Base-by-base conservation (phyloP, 2,113 vertebrate species). In the Xyrauchen texanus region DNA sequence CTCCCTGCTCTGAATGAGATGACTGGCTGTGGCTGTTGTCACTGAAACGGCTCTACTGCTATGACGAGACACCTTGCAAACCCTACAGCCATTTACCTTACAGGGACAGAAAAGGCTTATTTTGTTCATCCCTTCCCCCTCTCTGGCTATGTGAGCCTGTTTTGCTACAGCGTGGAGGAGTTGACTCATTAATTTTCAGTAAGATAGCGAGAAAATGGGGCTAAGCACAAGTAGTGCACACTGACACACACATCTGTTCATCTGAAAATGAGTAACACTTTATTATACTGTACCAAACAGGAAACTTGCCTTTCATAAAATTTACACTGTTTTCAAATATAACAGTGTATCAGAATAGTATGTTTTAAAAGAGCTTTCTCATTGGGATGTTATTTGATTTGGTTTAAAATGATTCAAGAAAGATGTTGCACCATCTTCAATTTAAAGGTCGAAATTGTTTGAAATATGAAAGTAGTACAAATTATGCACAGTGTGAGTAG, bases 1-100 rank as follows among this genome's bases (percentile, higher is more conserved):
- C 66, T 64, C 61, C 4, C 10, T 13, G 62, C 51, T 69, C 57
- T 77, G 55, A 68, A 6, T 16, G 68, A 81, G 79, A 82, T 83
- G 85, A 82, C 85, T 79, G 71, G 72, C 75, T 83, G 66, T 85
- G 77, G 77, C 68, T 62, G 64, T 64, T 15, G 16, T n/a, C 3
- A 69, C 58, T 76, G 85, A 88, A 79, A 85, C 63, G 44, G 51
- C 76, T 73, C 76, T 88, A 78, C 42, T 73, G 82, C 60, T 76
- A 88, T 88, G 87, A 88, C 82, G 77, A 45, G 57, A 53, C 63
- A 15, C 46, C 0, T 2, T 62, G 11, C 11, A 8, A n/a, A 11
- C 45, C 0, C 2, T 73, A 65, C 7, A 52, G 49, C 71, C 53
- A 51, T 68, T 80, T 76, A 83, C 67, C 65, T 79, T 80, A 57